Conservation (phyloP, 2,113 vertebrate species). For the Lycaon pictus region DNA sequence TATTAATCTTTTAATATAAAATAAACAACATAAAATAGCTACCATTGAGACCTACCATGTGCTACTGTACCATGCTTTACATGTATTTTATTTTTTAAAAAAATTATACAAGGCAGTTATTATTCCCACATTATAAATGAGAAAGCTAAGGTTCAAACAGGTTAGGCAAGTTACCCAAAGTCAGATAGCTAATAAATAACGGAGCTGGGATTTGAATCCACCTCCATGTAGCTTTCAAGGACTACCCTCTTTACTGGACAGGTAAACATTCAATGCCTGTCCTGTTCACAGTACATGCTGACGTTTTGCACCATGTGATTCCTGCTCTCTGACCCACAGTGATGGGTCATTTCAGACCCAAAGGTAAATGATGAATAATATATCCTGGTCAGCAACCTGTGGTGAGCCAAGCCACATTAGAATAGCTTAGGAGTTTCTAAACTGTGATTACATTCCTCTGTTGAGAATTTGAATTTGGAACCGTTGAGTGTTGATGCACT, state of each 20-base stretch:
- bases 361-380: background rate
- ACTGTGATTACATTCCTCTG: background rate
- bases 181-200: background rate
- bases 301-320: background rate
- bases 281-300: background rate
- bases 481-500: background rate
- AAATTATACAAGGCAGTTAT: background rate
- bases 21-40: slow-evolving; percentile 22
- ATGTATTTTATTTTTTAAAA: background rate
- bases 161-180: background rate
- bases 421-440: too few species aligned
- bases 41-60: background rate
- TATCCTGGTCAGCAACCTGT: background rate
- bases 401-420: background rate
- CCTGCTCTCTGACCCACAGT: background rate
- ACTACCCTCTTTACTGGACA: background rate
- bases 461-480: slow-evolving; percentile 27
- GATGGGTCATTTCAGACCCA: background rate
- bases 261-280: background rate
- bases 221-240: background rate
- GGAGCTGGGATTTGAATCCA: background rate
- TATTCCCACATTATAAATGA: slow-evolving; percentile 23
- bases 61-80: background rate
- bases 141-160: background rate
- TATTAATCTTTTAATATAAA: slow-evolving; percentile 32